phyloP scores from a whole-genome alignment of 2,797 vertebrate genomes.

The Adrianichthys oophorus region DNA sequence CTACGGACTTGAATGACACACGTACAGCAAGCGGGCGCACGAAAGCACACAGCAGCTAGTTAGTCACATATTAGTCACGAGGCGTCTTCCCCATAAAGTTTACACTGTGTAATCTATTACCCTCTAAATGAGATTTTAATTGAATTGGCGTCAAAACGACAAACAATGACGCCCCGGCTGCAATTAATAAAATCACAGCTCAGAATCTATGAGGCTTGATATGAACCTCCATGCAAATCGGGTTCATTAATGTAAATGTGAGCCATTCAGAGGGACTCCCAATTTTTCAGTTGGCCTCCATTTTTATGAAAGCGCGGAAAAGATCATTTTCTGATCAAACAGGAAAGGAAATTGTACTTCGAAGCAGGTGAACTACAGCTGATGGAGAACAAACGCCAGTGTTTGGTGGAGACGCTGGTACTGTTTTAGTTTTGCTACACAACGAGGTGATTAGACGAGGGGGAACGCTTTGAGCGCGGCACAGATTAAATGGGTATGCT shows the following conservation, averaged over 20 bases:
- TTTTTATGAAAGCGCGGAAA: slow-evolving; percentile 49
- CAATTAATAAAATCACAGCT: slow-evolving; percentile 98
- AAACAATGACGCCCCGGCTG: slow-evolving; percentile 97
- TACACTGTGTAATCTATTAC: slow-evolving; percentile 85
- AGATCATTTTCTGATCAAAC: slow-evolving; percentile 83
- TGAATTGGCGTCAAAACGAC: slow-evolving; percentile 98
- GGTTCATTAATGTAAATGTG: slow-evolving; percentile 95
- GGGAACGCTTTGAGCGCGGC: slow-evolving; percentile 90
- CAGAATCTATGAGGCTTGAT: slow-evolving; percentile 99
- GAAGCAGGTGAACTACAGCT: too few relatives aligned
- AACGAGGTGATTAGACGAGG: slow-evolving; percentile 95
- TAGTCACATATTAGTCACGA: slow-evolving; percentile 73
- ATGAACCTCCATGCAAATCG: slow-evolving; percentile 97
- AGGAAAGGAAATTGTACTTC: background rate
- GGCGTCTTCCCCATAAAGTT: slow-evolving; percentile 76
- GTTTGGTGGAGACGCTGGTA: slow-evolving; percentile 23
- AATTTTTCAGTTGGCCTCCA: slow-evolving; percentile 85
- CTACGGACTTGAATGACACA: slow-evolving; percentile 33
- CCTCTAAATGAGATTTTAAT: slow-evolving; percentile 95
- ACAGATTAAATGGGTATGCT: slow-evolving; percentile 99
- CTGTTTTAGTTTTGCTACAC: slow-evolving; percentile 28
- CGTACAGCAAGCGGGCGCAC: slow-evolving; percentile 4
- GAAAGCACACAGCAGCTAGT: slow-evolving; percentile 32
- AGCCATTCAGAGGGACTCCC: slow-evolving; percentile 75
- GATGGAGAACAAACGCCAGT: slow-evolving; percentile 14